These are phyloP conservation scores for Polyommatus iphigenia DNA, from an alignment of 2,888 invertebrate species.

Conservation along the genomic window DNA sequence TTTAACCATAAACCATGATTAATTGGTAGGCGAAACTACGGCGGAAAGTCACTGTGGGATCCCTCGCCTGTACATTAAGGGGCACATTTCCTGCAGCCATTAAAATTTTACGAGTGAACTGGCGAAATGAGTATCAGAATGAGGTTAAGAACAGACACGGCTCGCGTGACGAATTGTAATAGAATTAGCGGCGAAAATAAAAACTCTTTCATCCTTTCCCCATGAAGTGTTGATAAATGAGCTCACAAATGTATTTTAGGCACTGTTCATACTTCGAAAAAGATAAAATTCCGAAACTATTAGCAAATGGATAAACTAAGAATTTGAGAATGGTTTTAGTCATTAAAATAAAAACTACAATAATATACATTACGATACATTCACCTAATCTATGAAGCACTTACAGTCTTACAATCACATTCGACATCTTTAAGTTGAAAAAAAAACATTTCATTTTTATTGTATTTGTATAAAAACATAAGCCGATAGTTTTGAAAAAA, in stretches of 20 bases:
- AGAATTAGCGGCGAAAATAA: slow-evolving; percentile 40
- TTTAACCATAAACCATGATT: slow-evolving; percentile 45
- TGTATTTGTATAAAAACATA: slow-evolving; percentile 29
- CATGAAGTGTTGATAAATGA: slow-evolving; percentile 35
- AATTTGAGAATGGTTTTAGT: too few relatives aligned
- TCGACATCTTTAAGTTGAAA: not conserved
- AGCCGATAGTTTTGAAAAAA: slow-evolving; percentile 30
- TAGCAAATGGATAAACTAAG: too few relatives aligned
- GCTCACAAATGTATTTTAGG: slow-evolving; percentile 8
- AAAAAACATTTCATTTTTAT: slow-evolving; percentile 31
- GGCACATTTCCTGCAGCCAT: slow-evolving; percentile 66
- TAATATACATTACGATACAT: not conserved
- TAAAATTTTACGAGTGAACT: slow-evolving; percentile 77
- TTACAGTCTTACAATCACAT: not conserved
- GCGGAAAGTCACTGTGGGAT: slow-evolving; percentile 48
- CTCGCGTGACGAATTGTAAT: slow-evolving; percentile 57
- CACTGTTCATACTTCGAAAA: not conserved
- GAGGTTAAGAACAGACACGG: slow-evolving; percentile 68
- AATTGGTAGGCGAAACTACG: slow-evolving; percentile 49
- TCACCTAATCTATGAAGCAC: too few relatives aligned
- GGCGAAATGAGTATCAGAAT: slow-evolving; percentile 75
- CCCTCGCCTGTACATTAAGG: slow-evolving; percentile 58
- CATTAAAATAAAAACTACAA: not conserved
- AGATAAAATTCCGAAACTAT: not conserved
- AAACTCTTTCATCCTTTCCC: slow-evolving; percentile 33